These are phyloP conservation scores for Ichneumon xanthorius DNA, from an alignment of 2,888 invertebrate genomes.

Conservation along the genomic window DNA sequence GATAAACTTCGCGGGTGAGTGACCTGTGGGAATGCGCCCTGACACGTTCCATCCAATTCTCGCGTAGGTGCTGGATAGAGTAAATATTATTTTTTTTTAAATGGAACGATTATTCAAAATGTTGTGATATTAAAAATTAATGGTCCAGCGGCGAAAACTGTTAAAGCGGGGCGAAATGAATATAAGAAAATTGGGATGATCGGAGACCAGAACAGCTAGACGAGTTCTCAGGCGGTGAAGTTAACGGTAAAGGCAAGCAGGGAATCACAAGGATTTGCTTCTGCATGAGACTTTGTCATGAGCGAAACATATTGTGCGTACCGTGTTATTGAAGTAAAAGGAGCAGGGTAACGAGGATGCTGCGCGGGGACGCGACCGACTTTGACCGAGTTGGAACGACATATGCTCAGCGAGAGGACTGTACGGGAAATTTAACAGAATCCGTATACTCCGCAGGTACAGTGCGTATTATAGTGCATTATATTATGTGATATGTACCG, in stretches of 20 bases:
- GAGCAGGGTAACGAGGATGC: conserved; percentile 49
- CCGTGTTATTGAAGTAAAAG: conserved; percentile 41
- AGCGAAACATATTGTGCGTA: conserved; percentile 21
- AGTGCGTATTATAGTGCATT: conserved; percentile 1
- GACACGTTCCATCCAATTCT: conserved; percentile 77
- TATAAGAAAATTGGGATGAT: neutral
- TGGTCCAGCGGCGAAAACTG: conserved; percentile 45
- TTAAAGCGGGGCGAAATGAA: neutral
- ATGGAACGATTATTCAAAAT: neutral
- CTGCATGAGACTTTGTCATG: conserved; percentile 27
- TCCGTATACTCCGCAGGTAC: conserved; percentile 18
- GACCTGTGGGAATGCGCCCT: conserved; percentile 77
- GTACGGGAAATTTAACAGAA: conserved; percentile 71
- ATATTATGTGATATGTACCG: conserved; percentile 29
- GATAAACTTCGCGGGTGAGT: conserved; percentile 78
- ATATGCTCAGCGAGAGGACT: conserved; percentile 67
- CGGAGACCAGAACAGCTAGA: neutral
- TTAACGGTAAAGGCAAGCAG: conserved; percentile 35
- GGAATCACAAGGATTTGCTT: conserved; percentile 1
- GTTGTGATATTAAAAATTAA: neutral
- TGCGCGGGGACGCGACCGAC: conserved; percentile 59
- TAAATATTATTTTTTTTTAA: no score
- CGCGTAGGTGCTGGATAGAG: conserved; percentile 25
- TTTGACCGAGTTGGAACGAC: conserved; percentile 56
- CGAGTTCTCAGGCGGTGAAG: conserved; percentile 20